phyloP scores from a whole-genome alignment of 37 sponge, comb jelly and placozoan genomes.

The Halisarca cf. caerulea region DNA sequence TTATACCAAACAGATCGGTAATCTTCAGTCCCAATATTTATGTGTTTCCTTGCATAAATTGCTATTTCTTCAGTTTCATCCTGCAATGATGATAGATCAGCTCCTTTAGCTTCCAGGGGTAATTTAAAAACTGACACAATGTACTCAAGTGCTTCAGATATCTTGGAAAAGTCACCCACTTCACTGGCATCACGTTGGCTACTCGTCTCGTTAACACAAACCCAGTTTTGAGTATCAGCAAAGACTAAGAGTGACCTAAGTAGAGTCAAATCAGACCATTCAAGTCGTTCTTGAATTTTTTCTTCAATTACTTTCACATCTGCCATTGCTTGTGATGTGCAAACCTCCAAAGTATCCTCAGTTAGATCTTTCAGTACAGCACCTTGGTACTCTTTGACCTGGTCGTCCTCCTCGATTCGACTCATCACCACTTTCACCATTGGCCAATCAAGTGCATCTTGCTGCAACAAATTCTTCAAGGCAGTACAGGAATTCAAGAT shows the following conservation, averaged over 20 bases:
- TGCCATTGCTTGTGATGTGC: neutral
- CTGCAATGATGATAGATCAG: neutral
- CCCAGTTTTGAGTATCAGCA: too few species aligned
- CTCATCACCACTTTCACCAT: too few species aligned
- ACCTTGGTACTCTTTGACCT: too few species aligned
- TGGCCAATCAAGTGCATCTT: too few species aligned
- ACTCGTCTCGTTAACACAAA: slow-evolving; percentile 37
- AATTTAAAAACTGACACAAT: slow-evolving; percentile 40
- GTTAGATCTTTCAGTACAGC: too few species aligned
- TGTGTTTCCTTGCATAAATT: slow-evolving; percentile 38
- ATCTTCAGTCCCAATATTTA: slow-evolving; percentile 28
- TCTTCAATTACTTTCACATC: slow-evolving; percentile 36
- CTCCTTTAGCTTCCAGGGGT: slow-evolving; percentile 58
- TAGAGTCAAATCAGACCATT: too few species aligned
- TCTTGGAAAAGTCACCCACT: slow-evolving; percentile 25
- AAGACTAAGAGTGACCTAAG: too few species aligned
- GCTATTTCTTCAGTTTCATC: slow-evolving; percentile 35
- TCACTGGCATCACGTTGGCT: neutral
- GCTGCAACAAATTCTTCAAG: too few species aligned
- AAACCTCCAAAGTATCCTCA: too few species aligned
- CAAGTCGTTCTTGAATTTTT: too few species aligned
- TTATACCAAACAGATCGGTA: slow-evolving; percentile 43
- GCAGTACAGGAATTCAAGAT: too few species aligned
- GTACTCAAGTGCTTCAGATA: slow-evolving; percentile 38
- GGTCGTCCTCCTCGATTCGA: too few species aligned